These are phyloP conservation scores for Anas bahamensis DNA, from an alignment of 2,797 vertebrate species.

Conservation along the genomic window DNA sequence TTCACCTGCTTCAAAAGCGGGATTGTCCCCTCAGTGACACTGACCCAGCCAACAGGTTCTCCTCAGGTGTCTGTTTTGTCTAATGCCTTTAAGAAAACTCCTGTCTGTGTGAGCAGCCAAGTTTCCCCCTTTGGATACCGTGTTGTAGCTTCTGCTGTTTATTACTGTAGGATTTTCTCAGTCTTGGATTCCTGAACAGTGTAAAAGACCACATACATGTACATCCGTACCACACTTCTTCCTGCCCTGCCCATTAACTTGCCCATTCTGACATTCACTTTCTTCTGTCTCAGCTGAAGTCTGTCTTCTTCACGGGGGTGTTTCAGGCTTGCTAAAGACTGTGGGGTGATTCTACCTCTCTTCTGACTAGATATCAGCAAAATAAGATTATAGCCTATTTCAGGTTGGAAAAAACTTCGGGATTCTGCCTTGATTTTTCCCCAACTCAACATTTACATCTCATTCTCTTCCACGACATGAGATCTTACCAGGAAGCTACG, in stretches of 20 bases:
- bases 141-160: background rate
- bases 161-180: background rate
- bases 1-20: background rate
- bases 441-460: background rate
- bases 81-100: background rate
- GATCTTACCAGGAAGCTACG: background rate
- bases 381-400: background rate
- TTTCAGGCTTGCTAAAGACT: background rate
- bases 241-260: background rate
- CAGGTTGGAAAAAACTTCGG: background rate
- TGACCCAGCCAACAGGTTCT: background rate
- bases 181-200: background rate
- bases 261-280: background rate
- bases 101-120: background rate
- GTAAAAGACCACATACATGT: fast-evolving
- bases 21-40: background rate
- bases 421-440: background rate
- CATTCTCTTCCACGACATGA: background rate
- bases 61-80: background rate
- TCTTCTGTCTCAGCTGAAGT: background rate
- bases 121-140: background rate
- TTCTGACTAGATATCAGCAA: background rate
- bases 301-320: background rate
- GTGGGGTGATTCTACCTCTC: background rate
- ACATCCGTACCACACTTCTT: fast-evolving